Evolutionary conservation across 1,140 invertebrate genomes (phyloP).

Genomic region (Dendrolimus kikuchii): DNA sequence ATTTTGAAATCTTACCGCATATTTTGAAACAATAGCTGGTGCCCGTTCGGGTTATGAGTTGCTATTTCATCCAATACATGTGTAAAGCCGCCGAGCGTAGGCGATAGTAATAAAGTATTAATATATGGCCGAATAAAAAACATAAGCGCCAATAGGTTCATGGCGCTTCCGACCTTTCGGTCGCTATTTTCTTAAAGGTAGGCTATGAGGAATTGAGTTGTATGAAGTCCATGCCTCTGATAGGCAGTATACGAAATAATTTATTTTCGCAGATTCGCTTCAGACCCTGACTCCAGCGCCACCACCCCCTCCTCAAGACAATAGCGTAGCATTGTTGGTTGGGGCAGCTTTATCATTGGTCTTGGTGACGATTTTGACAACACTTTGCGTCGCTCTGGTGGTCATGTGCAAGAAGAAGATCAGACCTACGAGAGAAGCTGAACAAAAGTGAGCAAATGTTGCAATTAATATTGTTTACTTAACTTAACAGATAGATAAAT

Average conservation of each 20-base stretch:
- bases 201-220: not conserved
- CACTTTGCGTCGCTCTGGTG: constrained; percentile 51
- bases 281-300: constrained; percentile 59
- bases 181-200: constrained; percentile 1
- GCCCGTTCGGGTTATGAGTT: too few relatives aligned
- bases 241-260: too few relatives aligned
- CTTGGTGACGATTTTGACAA: constrained; percentile 51
- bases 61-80: too few relatives aligned
- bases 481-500: too few relatives aligned
- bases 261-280: constrained; percentile 35
- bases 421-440: constrained; percentile 35
- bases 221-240: constrained; percentile 2
- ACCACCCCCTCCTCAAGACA: constrained; percentile 31
- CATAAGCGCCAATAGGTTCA: too few relatives aligned
- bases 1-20: too few relatives aligned
- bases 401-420: constrained; percentile 60
- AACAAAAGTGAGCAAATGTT: constrained; percentile 35
- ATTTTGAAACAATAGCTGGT: too few relatives aligned
- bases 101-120: too few relatives aligned
- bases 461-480: too few relatives aligned
- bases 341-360: constrained; percentile 50
- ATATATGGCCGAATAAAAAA: too few relatives aligned
- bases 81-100: too few relatives aligned
- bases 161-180: too few relatives aligned
- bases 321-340: constrained; percentile 46